phyloP scores from a whole-genome alignment of 2,888 invertebrate genomes.

The Melolontha melolontha region DNA sequence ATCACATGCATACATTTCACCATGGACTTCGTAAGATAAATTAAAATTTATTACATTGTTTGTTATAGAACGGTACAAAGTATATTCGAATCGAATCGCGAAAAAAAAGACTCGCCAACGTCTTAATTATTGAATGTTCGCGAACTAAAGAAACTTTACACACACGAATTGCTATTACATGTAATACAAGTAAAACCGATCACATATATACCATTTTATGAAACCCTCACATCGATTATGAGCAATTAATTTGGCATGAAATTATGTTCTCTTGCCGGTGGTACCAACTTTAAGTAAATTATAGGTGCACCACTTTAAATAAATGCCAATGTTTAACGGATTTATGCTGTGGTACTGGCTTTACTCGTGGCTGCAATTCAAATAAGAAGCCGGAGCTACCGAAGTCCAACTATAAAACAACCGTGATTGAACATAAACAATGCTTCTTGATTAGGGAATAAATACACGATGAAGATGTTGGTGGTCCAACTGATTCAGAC shows the following conservation, averaged over 20 bases:
- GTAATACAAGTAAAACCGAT: not conserved
- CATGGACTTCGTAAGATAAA: conserved; percentile 1
- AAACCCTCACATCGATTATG: conserved; percentile 21
- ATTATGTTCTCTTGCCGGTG: conserved; percentile 49
- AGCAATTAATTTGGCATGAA: conserved; percentile 48
- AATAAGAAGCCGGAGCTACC: conserved; percentile 59
- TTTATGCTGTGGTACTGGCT: conserved; percentile 56
- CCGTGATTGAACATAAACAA: conserved; percentile 63
- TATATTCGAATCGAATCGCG: not conserved
- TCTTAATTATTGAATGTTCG: conserved; percentile 32
- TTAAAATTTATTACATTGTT: conserved; percentile 32
- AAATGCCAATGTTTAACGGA: conserved; percentile 62
- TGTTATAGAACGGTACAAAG: conserved; percentile 14
- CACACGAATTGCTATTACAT: conserved; percentile 3
- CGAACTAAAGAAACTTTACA: not conserved
- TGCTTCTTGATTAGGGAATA: conserved; percentile 64
- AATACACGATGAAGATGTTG: conserved; percentile 60
- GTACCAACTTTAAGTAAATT: conserved; percentile 55
- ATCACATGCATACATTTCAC: not conserved
- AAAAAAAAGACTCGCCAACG: conserved; percentile 25
- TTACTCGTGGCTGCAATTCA: conserved; percentile 59
- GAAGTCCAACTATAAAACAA: conserved; percentile 58
- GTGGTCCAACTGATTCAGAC: conserved; percentile 62
- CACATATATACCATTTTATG: conserved; percentile 26
- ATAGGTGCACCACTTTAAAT: conserved; percentile 59